Percentiles rank a stretch among this genome's conserved stretches.
Evolutionary conservation across 1,140 invertebrate genomes (phyloP).

Genomic region (Papilio machaon): DNA sequence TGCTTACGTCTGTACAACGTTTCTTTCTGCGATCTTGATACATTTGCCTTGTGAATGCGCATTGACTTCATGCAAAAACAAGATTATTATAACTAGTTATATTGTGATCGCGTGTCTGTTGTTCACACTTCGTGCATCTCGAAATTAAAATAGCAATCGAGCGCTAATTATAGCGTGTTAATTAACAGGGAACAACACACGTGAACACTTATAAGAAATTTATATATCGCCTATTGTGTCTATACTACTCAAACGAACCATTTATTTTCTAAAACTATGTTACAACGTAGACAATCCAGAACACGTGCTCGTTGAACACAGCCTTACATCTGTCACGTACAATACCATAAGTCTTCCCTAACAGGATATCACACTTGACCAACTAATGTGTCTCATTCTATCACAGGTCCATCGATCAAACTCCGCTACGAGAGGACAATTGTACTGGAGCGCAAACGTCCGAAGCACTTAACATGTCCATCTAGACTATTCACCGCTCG

Average conservation of each 20-base stretch:
- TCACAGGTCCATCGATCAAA: slow-evolving; percentile 81
- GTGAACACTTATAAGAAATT: slow-evolving; percentile 32
- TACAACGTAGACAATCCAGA: slow-evolving; percentile 16
- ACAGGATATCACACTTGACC: slow-evolving; percentile 74
- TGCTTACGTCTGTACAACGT: slow-evolving; percentile 10
- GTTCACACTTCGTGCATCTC: slow-evolving; percentile 38
- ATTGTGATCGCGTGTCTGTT: slow-evolving; percentile 40
- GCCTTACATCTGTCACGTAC: slow-evolving; percentile 46
- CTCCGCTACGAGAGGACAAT: slow-evolving; percentile 76
- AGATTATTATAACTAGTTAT: slow-evolving; percentile 27
- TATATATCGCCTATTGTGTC: slow-evolving; percentile 30
- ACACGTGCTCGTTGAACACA: slow-evolving; percentile 38
- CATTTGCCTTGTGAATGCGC: slow-evolving; percentile 14
- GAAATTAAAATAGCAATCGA: slow-evolving; percentile 44
- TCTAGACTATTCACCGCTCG: slow-evolving; percentile 72
- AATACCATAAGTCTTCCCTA: slow-evolving; percentile 63
- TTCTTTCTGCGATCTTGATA: neutral
- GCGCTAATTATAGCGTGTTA: slow-evolving; percentile 43
- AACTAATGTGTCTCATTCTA: slow-evolving; percentile 81
- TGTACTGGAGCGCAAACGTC: slow-evolving; percentile 71
- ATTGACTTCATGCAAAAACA: slow-evolving; percentile 27
- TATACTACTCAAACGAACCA: slow-evolving; percentile 22
- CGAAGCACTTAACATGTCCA: slow-evolving; percentile 79
- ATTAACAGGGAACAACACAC: slow-evolving; percentile 36
- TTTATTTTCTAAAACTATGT: slow-evolving; percentile 29